Conservation (phyloP, 2,888 invertebrate genomes). For the Pterostichus niger region DNA sequence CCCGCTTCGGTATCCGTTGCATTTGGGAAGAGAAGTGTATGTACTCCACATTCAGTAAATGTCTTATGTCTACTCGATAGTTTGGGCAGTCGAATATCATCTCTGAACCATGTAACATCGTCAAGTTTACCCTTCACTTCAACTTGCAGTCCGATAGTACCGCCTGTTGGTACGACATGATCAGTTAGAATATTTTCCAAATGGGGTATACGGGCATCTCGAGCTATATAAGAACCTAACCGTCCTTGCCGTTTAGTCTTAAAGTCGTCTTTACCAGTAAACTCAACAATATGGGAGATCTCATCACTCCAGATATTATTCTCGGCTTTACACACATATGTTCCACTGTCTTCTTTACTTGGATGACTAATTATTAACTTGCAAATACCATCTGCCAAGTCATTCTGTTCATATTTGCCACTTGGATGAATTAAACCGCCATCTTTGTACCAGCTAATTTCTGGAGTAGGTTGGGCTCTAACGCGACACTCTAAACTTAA, state of each 20-base stretch:
- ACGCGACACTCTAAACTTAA: conserved; percentile 89
- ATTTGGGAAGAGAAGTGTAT: conserved; percentile 86
- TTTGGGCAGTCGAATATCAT: conserved; percentile 80
- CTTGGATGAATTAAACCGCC: conserved; percentile 79
- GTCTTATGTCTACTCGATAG: conserved; percentile 83
- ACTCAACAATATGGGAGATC: conserved; percentile 85
- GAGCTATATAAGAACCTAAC: conserved; percentile 72
- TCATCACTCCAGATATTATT: conserved; percentile 87
- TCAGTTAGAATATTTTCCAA: conserved; percentile 85
- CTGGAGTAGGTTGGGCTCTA: conserved; percentile 86
- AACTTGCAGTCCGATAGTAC: conserved; percentile 90
- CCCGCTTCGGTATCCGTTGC: conserved; percentile 87
- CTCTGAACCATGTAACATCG: conserved; percentile 88
- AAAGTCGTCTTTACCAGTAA: conserved; percentile 80
- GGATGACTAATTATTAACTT: conserved; percentile 84
- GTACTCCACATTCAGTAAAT: conserved; percentile 84
- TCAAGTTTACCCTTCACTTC: conserved; percentile 86
- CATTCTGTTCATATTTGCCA: conserved; percentile 83
- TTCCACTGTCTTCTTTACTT: conserved; percentile 84
- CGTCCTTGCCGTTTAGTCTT: conserved; percentile 76
- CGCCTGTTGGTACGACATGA: conserved; percentile 86
- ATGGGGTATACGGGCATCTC: conserved; percentile 82
- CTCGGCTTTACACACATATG: conserved; percentile 87
- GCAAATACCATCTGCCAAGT: conserved; percentile 87
- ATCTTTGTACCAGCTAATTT: conserved; percentile 88